A percentile compares a stretch with the other conserved stretches of the same genome.
phyloP scores from a whole-genome alignment of 1,140 invertebrate genomes.

The Acarapis woodi region DNA sequence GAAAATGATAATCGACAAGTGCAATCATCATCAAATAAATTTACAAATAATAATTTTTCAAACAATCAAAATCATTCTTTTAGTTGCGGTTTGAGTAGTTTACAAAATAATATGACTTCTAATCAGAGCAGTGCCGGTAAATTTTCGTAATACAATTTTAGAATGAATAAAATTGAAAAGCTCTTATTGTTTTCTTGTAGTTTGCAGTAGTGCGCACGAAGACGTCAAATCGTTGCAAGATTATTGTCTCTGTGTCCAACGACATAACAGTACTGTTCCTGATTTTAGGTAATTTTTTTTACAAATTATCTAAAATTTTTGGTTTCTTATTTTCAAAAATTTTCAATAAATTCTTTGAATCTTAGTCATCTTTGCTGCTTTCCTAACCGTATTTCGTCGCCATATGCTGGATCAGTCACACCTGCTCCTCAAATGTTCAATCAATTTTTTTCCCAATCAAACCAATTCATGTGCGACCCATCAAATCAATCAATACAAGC shows the following conservation, averaged over 20 bases:
- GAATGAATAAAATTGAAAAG: background rate
- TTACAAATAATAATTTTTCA: background rate
- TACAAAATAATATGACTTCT: too few relatives aligned
- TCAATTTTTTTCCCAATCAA: background rate
- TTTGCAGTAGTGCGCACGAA: slow-evolving; percentile 1
- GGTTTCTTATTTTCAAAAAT: background rate
- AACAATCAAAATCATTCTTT: too few relatives aligned
- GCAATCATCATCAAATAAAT: slow-evolving; percentile 11
- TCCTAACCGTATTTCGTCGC: slow-evolving; percentile 1
- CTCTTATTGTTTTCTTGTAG: background rate
- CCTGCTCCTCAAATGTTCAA: background rate
- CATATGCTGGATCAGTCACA: slow-evolving; percentile 7
- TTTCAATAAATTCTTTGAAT: background rate
- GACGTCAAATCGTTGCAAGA: too few relatives aligned
- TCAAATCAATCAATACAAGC: background rate
- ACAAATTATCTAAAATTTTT: too few relatives aligned
- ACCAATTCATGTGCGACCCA: background rate
- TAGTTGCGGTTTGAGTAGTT: too few relatives aligned
- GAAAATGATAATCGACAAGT: too few relatives aligned
- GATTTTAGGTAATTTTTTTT: too few relatives aligned
- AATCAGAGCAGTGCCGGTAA: too few relatives aligned
- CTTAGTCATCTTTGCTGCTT: slow-evolving; percentile 2
- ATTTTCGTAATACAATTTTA: background rate
- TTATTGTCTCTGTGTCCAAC: background rate
- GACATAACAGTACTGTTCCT: slow-evolving; percentile 4